Evolutionary conservation across 1,140 invertebrate species (phyloP), one percentile per base, ranked within the genome.

Genomic region (Thrips palmi): DNA sequence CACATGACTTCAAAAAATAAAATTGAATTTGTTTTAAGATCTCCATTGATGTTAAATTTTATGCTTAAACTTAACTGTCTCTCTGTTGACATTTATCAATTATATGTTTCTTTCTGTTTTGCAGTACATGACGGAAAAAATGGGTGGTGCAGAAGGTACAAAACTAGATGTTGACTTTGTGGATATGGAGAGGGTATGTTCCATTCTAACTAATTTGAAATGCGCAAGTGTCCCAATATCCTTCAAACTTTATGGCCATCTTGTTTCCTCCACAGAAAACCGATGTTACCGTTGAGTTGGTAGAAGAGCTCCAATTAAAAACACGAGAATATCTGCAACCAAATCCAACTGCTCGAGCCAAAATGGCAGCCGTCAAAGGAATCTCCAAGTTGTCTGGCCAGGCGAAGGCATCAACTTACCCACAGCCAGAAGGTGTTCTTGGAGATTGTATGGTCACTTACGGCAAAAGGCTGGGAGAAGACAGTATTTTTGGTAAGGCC

Each of bases 121-220:
- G 42, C 68, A 98, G 91, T 97, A 96, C 72, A 80, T 99, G 69
- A 97, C 87, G 54, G 94, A 99, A 68, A 97, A 98, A 64, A 97
- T 99, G 75, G 96, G 94, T 25, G 92, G 93, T 55, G 94, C 92
- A 31, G 94, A 98, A 65, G 92, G 93, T 52, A 99, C 96, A 45
- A 97, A 97, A 66, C 72, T 98, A 45, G 93, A 97, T 63, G 78
- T 96, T 60, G 93, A 97, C 52, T 98, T 96, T 56, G 70, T 87
- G 62, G 91, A 97, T 56, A 97, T 99, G 92, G 96, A 99, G 71
- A 82, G 85, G 68, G 91, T 96, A 70, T 71, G 68, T 60, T n/a
- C n/a, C n/a, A n/a, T n/a, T n/a, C n/a, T n/a, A n/a, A n/a, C 24
- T 11, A 14, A 20, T 10, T 20, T 14, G 12, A 12, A 27, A 8